Evolutionary conservation across 2,113 vertebrate species (phyloP).

Genomic region (Notarius lentiginosus): DNA sequence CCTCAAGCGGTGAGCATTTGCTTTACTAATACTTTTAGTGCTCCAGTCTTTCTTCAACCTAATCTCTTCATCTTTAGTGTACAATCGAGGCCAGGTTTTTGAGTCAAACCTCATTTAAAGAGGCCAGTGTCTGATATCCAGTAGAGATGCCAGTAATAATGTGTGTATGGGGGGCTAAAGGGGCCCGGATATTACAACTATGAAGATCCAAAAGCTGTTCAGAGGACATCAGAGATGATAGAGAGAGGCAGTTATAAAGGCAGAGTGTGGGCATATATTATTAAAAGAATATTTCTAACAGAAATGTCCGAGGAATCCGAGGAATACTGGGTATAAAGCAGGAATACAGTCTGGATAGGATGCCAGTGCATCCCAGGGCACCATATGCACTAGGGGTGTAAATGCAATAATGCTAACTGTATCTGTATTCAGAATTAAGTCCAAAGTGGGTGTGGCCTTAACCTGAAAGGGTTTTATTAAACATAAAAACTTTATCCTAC

Average conservation of each 20-base stretch:
- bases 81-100: background rate
- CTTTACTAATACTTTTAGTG: background rate
- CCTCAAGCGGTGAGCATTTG: background rate
- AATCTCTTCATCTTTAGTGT: background rate
- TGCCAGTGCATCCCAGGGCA: background rate
- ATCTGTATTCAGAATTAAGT: background rate
- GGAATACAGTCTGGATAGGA: background rate
- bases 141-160: background rate
- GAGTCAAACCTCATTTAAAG: slow-evolving; percentile 11
- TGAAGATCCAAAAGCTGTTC: background rate
- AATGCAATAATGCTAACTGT: background rate
- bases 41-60: background rate
- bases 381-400: background rate
- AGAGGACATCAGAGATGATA: background rate
- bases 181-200: slow-evolving; percentile 1
- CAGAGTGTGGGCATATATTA: background rate
- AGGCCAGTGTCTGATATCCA: background rate
- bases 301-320: background rate
- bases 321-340: background rate
- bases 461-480: too few relatives aligned
- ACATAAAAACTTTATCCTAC: background rate
- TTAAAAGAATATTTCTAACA: slow-evolving; percentile 20
- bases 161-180: background rate
- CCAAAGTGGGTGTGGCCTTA: background rate
- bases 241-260: background rate